These are phyloP conservation scores for Acrossocheilus fasciatus DNA, from an alignment of 2,797 vertebrate genomes.

Conservation along the genomic window DNA sequence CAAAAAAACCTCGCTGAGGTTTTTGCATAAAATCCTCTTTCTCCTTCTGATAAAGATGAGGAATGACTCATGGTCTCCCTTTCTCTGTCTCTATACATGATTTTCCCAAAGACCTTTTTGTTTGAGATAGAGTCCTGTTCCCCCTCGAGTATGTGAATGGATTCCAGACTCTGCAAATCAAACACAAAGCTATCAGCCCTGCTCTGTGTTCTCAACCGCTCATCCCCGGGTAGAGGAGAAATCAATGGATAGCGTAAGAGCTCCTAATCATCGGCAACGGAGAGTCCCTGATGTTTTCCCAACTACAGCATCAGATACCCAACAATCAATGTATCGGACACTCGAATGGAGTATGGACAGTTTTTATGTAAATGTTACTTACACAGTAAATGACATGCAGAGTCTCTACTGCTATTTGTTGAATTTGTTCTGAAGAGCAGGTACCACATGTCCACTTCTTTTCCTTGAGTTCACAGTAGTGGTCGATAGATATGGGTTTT, in stretches of 20 bases:
- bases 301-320: slow-evolving; percentile 22
- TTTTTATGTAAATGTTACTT: slow-evolving; percentile 47
- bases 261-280: slow-evolving; percentile 37
- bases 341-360: slow-evolving; percentile 19
- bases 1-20: slow-evolving; percentile 25
- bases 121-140: slow-evolving; percentile 35
- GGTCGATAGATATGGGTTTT: neutral
- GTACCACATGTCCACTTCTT: slow-evolving; percentile 11
- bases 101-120: slow-evolving; percentile 33
- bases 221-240: slow-evolving; percentile 47
- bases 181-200: slow-evolving; percentile 43
- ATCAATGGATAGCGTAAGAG: slow-evolving; percentile 53
- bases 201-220: slow-evolving; percentile 34
- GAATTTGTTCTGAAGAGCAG: slow-evolving; percentile 9
- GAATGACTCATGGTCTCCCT: slow-evolving; percentile 26
- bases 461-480: neutral
- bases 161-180: slow-evolving; percentile 53
- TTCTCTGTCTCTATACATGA: slow-evolving; percentile 39
- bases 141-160: slow-evolving; percentile 40
- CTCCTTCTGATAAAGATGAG: slow-evolving; percentile 25
- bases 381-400: neutral
- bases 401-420: neutral
- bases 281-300: slow-evolving; percentile 43
- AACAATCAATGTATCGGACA: slow-evolving; percentile 42
- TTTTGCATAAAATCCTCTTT: slow-evolving; percentile 12